Conservation (phyloP, 2,797 vertebrate species). For the Chelonia mydas region DNA sequence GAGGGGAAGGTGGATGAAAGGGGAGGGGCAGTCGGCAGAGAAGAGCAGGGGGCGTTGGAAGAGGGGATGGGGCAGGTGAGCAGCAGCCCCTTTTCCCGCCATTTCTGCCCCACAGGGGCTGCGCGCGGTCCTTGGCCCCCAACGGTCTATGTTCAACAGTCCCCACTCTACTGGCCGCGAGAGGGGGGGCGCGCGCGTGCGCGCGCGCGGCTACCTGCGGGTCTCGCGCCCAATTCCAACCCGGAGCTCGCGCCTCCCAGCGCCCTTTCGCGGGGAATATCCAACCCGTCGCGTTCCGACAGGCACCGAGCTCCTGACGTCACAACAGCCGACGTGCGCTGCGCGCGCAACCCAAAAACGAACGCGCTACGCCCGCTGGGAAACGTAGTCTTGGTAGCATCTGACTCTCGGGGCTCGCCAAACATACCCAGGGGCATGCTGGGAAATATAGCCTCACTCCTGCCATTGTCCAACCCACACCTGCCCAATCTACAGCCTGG, state of each 20-base stretch:
- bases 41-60: background rate
- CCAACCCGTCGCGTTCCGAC: background rate
- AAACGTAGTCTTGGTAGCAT: background rate
- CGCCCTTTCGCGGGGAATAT: constrained; percentile 17
- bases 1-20: too few species aligned
- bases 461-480: background rate
- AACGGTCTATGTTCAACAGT: background rate
- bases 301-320: background rate
- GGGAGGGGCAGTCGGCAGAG: background rate
- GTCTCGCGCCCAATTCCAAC: background rate
- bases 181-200: background rate
- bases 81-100: background rate
- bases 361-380: background rate
- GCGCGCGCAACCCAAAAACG: background rate
- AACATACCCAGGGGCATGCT: background rate
- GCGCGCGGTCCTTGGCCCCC: background rate
- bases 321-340: background rate
- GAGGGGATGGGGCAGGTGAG: background rate
- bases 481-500: background rate
- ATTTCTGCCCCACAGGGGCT: background rate
- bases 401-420: too few species aligned
- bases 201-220: background rate
- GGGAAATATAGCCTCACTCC: background rate
- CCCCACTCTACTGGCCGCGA: background rate
- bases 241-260: background rate